A percentile compares a stretch with the other conserved stretches of the same genome.
Conservation (phyloP, 2,888 invertebrate species). For the Platycheirus rosarum region DNA sequence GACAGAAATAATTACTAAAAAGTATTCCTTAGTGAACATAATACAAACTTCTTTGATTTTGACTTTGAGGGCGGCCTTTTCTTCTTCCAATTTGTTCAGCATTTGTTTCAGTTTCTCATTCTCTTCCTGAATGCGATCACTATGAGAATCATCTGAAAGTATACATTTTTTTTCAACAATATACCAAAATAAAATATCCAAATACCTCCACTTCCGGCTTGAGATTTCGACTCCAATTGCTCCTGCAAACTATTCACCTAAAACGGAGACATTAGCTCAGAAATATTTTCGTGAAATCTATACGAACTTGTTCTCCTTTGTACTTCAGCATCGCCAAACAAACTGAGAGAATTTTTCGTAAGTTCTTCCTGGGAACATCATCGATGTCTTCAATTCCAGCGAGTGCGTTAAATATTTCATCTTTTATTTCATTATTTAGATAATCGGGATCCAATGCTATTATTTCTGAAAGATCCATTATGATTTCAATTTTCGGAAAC, state of each 20-base stretch:
- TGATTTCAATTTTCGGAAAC: not conserved
- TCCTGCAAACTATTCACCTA: constrained; percentile 73
- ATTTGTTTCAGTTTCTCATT: constrained; percentile 80
- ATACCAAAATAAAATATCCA: not conserved
- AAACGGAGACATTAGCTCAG: not conserved
- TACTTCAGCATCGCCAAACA: constrained; percentile 79
- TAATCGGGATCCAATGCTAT: constrained; percentile 47
- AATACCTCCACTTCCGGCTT: constrained; percentile 74
- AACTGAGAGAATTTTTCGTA: constrained; percentile 80
- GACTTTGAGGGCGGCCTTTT: constrained; percentile 77
- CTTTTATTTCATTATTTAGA: constrained; percentile 74
- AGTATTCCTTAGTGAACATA: not conserved
- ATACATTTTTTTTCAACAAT: not conserved
- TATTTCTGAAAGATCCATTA: constrained; percentile 64
- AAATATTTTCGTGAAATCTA: not conserved
- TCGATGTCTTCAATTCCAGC: constrained; percentile 77
- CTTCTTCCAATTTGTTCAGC: constrained; percentile 80
- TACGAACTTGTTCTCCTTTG: constrained; percentile 79
- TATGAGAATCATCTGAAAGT: constrained; percentile 75
- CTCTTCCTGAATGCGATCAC: constrained; percentile 78
- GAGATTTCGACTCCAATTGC: constrained; percentile 73
- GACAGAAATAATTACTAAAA: not conserved
- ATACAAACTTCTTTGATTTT: constrained; percentile 78
- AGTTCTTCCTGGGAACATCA: constrained; percentile 80
- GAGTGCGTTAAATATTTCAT: constrained; percentile 80